These are phyloP conservation scores for Scytalopus superciliaris DNA, from an alignment of 2,113 vertebrate genomes.

Conservation along the genomic window DNA sequence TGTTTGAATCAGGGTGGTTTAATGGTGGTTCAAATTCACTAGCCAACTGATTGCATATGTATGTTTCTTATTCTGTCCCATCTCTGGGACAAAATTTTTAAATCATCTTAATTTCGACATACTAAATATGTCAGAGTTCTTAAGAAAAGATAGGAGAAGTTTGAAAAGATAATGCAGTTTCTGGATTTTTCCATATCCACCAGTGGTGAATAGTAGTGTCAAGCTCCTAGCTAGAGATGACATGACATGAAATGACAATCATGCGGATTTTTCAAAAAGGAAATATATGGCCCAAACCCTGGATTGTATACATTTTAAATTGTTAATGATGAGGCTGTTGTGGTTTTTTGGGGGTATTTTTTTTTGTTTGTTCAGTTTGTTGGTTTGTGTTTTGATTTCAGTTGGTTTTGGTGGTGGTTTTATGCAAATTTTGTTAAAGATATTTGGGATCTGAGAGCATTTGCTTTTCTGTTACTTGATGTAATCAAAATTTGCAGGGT, in stretches of 20 bases:
- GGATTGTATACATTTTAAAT: background rate
- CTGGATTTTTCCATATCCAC: background rate
- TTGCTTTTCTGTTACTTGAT: background rate
- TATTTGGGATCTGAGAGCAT: background rate
- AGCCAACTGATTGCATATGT: background rate
- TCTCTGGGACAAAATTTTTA: background rate
- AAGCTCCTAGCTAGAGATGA: background rate
- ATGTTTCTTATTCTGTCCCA: background rate
- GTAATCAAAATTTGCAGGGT: background rate
- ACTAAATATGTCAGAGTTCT: background rate
- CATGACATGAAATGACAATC: background rate
- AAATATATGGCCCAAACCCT: background rate
- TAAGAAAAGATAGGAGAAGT: background rate
- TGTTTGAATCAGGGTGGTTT: background rate
- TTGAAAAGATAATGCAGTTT: background rate
- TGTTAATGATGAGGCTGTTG: background rate
- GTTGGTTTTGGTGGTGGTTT: fast-evolving
- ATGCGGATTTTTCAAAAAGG: background rate
- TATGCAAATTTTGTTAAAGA: background rate
- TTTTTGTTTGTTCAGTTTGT: background rate
- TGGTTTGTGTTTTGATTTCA: background rate
- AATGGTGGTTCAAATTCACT: background rate
- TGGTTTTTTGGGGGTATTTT: fast-evolving
- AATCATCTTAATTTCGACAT: background rate
- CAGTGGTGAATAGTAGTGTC: background rate